Percentiles rank a stretch among this genome's conserved stretches.
phyloP scores from a whole-genome alignment of 2,113 vertebrate genomes.

The Leucoraja erinaceus region DNA sequence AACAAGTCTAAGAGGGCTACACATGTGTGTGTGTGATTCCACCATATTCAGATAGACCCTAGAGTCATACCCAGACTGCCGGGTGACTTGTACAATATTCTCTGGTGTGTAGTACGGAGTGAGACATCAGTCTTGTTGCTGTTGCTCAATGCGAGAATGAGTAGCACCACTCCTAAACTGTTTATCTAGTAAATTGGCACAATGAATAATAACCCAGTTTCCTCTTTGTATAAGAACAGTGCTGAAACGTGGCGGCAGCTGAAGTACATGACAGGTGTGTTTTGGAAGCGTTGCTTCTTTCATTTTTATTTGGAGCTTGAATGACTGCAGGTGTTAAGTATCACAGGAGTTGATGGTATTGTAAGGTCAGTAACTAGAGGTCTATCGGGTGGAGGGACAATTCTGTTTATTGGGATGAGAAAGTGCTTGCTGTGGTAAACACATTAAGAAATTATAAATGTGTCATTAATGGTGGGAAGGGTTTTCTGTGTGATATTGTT shows the following conservation, averaged over 20 bases:
- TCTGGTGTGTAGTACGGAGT: background rate
- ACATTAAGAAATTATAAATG: background rate
- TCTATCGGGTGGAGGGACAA: background rate
- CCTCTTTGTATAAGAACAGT: slow-evolving; percentile 11
- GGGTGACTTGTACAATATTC: background rate
- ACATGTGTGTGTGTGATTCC: background rate
- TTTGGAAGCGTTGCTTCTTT: background rate
- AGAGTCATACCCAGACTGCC: background rate
- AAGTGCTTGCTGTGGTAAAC: background rate
- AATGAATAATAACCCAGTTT: background rate
- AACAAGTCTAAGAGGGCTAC: background rate
- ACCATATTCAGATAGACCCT: background rate
- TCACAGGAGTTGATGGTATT: background rate
- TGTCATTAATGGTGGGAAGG: too few relatives aligned
- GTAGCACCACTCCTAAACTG: background rate
- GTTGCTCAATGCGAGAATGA: background rate
- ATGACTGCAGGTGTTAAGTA: slow-evolving; percentile 7
- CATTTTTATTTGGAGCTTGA: background rate
- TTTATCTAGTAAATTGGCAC: background rate
- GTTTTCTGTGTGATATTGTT: too few relatives aligned
- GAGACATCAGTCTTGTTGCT: background rate
- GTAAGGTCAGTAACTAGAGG: background rate
- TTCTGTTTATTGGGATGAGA: background rate
- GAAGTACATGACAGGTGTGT: slow-evolving; percentile 1
- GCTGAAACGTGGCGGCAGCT: slow-evolving; percentile 21